Percentiles rank a stretch among this genome's conserved stretches.
Evolutionary conservation across 30 jellyfish, hydroid and myxozoan species (phyloP).

Genomic region (Chironex yamaguchii): DNA sequence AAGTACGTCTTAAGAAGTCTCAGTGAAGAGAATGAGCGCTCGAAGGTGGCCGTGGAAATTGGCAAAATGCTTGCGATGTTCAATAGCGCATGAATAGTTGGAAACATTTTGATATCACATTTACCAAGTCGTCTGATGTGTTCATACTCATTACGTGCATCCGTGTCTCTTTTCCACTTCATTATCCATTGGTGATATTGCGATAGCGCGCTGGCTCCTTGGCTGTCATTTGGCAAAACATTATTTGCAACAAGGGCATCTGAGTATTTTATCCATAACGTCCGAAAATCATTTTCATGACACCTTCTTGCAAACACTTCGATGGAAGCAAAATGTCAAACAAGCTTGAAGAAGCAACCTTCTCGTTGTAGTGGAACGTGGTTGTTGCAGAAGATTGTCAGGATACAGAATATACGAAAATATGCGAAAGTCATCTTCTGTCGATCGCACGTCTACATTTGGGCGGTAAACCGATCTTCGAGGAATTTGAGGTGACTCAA

Average conservation of each 20-base stretch:
- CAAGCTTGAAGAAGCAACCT: neutral
- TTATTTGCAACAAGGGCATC: neutral
- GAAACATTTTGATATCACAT: too few species aligned
- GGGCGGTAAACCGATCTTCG: slow-evolving; percentile 1
- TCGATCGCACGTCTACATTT: neutral
- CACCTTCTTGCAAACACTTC: slow-evolving; percentile 10
- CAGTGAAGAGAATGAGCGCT: slow-evolving; percentile 10
- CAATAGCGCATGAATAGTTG: slow-evolving; percentile 9
- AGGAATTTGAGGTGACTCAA: slow-evolving; percentile 1
- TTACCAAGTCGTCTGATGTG: neutral
- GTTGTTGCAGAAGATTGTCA: neutral
- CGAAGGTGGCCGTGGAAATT: neutral
- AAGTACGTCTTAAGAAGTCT: neutral
- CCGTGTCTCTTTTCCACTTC: slow-evolving; percentile 5
- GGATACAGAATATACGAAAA: neutral
- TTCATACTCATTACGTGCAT: neutral
- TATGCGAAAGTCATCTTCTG: slow-evolving; percentile 6
- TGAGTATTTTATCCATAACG: too few species aligned
- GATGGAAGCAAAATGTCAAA: slow-evolving; percentile 20
- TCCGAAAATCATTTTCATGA: too few species aligned
- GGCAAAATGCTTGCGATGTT: slow-evolving; percentile 26
- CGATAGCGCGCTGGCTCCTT: slow-evolving; percentile 1
- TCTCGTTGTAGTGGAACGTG: neutral
- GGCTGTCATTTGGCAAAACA: slow-evolving; percentile 2
- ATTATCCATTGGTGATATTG: slow-evolving; percentile 3